Evolutionary conservation across 2,113 vertebrate genomes (phyloP).

Genomic region (Phodopus roborovskii): DNA sequence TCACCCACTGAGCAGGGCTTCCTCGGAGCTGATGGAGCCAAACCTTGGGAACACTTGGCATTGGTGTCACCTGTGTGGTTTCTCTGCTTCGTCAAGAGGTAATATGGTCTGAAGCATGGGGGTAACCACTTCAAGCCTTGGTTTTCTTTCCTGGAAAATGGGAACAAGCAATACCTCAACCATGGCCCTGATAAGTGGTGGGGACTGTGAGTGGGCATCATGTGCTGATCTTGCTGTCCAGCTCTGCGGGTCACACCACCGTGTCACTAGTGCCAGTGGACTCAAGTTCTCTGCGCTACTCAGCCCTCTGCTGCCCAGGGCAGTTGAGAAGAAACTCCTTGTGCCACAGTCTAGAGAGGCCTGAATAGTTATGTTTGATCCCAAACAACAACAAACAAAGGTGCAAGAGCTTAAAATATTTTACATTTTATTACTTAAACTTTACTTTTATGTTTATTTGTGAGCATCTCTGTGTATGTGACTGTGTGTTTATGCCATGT

Average conservation of each 20-base stretch:
- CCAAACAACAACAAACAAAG: neutral
- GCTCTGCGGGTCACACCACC: neutral
- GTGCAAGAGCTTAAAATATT: neutral
- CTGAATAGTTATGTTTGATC: neutral
- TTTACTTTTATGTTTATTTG: neutral
- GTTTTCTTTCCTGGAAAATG: slow-evolving; percentile 1
- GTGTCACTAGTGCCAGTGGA: neutral
- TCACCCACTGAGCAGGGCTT: neutral
- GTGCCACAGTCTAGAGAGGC: neutral
- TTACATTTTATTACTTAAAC: too few species aligned
- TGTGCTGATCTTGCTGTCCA: neutral
- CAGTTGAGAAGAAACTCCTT: accelerated
- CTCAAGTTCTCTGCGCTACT: neutral
- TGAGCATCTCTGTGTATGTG: neutral
- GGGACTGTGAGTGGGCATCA: neutral
- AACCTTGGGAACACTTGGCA: neutral
- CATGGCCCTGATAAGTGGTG: neutral
- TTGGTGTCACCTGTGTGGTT: neutral
- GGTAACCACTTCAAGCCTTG: neutral
- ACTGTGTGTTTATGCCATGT: neutral
- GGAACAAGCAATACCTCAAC: neutral
- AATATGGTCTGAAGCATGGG: neutral
- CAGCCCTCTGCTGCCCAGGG: neutral
- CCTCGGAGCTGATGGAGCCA: neutral
- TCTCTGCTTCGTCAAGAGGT: neutral